Evolutionary conservation across 2,113 vertebrate genomes (phyloP).

Genomic region (Bubo blakistoni): DNA sequence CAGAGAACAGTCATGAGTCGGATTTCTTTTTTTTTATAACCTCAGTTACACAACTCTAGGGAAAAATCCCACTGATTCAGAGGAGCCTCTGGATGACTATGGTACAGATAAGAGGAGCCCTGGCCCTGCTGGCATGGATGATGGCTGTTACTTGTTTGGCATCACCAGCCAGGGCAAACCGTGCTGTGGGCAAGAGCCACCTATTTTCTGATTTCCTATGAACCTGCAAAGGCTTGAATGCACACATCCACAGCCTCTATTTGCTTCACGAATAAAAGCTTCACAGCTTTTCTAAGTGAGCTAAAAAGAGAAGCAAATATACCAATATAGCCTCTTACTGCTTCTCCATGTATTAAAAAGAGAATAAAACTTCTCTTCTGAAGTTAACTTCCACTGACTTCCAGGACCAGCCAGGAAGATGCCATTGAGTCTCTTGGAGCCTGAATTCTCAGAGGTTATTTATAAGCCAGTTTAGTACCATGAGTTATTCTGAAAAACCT

Average conservation of each 20-base stretch:
- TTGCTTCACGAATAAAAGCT: not conserved
- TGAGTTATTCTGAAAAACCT: not conserved
- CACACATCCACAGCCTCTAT: too few species aligned
- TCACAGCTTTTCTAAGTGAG: not conserved
- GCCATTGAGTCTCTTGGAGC: not conserved
- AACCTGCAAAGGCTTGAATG: not conserved
- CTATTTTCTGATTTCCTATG: not conserved
- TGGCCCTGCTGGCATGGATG: not conserved
- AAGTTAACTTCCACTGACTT: not conserved
- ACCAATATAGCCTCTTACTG: not conserved
- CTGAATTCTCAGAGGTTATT: not conserved
- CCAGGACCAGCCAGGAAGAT: not conserved
- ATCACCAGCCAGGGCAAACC: not conserved
- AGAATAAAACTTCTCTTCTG: not conserved
- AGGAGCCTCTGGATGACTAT: not conserved
- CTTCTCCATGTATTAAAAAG: not conserved
- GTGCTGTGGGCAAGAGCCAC: not conserved
- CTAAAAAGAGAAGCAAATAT: not conserved
- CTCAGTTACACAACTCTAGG: not conserved
- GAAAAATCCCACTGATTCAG: not conserved
- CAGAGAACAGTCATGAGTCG: not conserved
- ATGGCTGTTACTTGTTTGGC: accelerated
- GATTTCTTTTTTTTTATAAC: too few species aligned
- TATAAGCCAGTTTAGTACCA: not conserved
- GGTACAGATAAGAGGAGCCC: not conserved